phyloP scores from a whole-genome alignment of 2,113 vertebrate species.

The Sitta europaea region DNA sequence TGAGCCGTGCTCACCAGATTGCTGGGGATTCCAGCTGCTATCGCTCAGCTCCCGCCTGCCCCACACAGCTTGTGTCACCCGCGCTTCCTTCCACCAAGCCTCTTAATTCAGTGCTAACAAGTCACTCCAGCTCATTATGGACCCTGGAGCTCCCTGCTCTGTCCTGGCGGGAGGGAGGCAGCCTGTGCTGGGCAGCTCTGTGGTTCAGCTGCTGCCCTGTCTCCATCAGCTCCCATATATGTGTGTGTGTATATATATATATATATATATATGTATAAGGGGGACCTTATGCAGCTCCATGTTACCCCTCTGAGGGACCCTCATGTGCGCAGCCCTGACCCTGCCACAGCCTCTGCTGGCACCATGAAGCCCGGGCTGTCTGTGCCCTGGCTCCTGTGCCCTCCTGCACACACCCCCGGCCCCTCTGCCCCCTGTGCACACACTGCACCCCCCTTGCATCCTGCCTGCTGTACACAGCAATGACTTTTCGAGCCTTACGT shows the following conservation, averaged over 20 bases:
- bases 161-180: fast-evolving
- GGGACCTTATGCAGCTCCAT: fast-evolving
- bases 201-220: fast-evolving
- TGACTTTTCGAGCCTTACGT: fast-evolving
- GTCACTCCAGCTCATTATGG: background rate
- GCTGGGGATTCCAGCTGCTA: slow-evolving; percentile 20
- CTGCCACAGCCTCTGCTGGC: background rate
- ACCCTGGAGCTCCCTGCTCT: background rate
- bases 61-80: slow-evolving; percentile 56
- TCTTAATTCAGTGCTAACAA: background rate
- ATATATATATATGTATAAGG: too few relatives aligned
- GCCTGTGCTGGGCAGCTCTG: background rate
- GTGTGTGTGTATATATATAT: too few relatives aligned
- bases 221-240: background rate
- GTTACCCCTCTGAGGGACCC: background rate
- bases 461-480: fast-evolving
- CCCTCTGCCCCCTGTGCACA: background rate
- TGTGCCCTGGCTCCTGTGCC: fast-evolving
- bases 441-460: background rate
- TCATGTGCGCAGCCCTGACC: fast-evolving
- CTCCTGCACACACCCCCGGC: fast-evolving
- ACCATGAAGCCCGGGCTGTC: fast-evolving
- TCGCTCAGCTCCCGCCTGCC: background rate
- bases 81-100: background rate
- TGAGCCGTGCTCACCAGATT: background rate